Percentiles rank a stretch among this genome's conserved stretches.
Evolutionary conservation across 1,140 invertebrate species (phyloP).

Genomic region (Lordiphosa clarofinis): DNA sequence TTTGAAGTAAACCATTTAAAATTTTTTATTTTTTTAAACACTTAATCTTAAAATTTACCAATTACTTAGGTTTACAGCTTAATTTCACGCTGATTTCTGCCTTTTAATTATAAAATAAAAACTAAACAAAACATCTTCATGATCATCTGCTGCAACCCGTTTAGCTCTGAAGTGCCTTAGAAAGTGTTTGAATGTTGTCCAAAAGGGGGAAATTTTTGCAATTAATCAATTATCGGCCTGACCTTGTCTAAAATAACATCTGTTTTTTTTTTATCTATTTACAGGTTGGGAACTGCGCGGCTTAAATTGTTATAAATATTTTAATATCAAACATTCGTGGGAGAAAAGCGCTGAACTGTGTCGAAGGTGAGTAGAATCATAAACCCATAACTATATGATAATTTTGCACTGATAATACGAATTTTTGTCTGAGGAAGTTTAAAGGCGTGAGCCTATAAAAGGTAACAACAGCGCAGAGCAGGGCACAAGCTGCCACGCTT

Average conservation of each 20-base stretch:
- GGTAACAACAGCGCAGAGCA: slow-evolving; percentile 18
- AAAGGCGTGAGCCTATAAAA: slow-evolving; percentile 9
- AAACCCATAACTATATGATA: slow-evolving; percentile 63
- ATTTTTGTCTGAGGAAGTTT: slow-evolving; percentile 13
- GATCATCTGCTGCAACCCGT: too few relatives aligned
- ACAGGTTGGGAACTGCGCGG: slow-evolving; percentile 95
- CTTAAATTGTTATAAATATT: slow-evolving; percentile 96
- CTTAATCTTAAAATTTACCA: too few relatives aligned
- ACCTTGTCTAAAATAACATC: slow-evolving; percentile 43
- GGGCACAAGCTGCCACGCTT: slow-evolving; percentile 38
- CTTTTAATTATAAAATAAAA: too few relatives aligned
- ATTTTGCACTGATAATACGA: slow-evolving; percentile 37
- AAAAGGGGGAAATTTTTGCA: not conserved
- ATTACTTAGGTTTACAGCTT: too few relatives aligned
- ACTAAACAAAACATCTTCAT: too few relatives aligned
- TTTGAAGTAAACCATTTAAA: too few relatives aligned
- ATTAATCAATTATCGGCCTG: slow-evolving; percentile 15
- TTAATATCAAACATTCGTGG: slow-evolving; percentile 97
- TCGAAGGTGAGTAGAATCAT: slow-evolving; percentile 87
- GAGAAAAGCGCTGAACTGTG: slow-evolving; percentile 96
- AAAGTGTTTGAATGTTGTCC: too few relatives aligned
- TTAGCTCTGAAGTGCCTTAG: too few relatives aligned
- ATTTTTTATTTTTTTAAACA: too few relatives aligned
- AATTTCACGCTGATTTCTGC: too few relatives aligned
- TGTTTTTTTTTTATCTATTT: slow-evolving; percentile 42